phyloP scores from a whole-genome alignment of 1,140 invertebrate genomes.

The Drosophila sp. region DNA sequence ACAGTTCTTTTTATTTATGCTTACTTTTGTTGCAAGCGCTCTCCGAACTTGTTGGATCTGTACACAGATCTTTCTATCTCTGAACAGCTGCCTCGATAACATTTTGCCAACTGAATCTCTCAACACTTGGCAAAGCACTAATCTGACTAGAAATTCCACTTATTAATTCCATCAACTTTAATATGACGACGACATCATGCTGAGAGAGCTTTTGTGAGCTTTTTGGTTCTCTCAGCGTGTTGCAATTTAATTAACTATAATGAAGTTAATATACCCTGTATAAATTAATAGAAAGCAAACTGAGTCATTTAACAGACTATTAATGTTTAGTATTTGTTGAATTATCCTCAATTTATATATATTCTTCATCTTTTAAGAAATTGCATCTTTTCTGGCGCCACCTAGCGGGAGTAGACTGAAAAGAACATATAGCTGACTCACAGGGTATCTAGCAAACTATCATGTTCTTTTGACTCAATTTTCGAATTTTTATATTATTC shows the following conservation, averaged over 20 bases:
- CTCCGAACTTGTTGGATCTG: slow-evolving; percentile 27
- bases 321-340: not conserved
- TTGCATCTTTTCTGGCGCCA: not conserved
- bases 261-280: not conserved
- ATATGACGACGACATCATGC: not conserved
- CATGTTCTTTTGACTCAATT: not conserved
- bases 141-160: slow-evolving; percentile 12
- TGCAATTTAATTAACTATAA: slow-evolving; percentile 28
- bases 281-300: not conserved
- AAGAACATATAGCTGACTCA: not conserved
- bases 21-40: slow-evolving; percentile 39
- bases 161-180: slow-evolving; percentile 36
- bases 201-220: slow-evolving; percentile 61
- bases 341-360: too few relatives aligned
- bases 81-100: slow-evolving; percentile 55
- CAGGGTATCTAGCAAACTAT: not conserved
- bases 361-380: not conserved
- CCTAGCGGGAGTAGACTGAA: too few relatives aligned
- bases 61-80: slow-evolving; percentile 27
- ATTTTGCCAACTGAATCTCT: slow-evolving; percentile 58
- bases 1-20: too few relatives aligned
- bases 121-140: not conserved
- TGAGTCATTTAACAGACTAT: not conserved
- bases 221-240: slow-evolving; percentile 40
- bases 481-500: not conserved